A percentile compares a stretch with the other conserved stretches of the same genome.
These are phyloP conservation scores for Mastomys coucha DNA, from an alignment of 2,113 vertebrate genomes.

Conservation along the genomic window DNA sequence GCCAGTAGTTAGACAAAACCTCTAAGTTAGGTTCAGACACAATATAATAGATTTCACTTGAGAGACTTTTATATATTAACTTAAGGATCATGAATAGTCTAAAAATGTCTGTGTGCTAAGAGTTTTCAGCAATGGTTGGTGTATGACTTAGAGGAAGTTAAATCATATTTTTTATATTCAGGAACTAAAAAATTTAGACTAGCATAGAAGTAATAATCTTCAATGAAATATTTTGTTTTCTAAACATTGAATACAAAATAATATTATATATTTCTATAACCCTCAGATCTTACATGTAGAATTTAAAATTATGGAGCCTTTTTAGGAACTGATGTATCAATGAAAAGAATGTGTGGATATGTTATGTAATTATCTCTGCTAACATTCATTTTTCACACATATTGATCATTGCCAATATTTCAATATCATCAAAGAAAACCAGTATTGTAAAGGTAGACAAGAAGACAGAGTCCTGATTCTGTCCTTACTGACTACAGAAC, in stretches of 20 bases:
- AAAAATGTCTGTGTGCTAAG: background rate
- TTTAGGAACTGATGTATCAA: background rate
- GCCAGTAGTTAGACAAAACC: background rate
- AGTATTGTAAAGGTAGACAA: background rate
- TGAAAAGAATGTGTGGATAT: background rate
- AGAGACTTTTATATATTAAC: background rate
- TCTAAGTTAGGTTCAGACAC: background rate
- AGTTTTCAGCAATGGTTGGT: background rate
- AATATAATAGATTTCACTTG: background rate
- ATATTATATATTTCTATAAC: background rate
- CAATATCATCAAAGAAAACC: background rate
- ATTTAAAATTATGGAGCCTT: background rate
- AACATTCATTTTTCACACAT: background rate
- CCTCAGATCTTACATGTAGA: background rate
- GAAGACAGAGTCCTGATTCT: background rate
- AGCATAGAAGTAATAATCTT: background rate
- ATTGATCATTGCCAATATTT: background rate
- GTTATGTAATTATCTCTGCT: background rate
- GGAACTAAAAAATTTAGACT: background rate
- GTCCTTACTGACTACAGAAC: background rate
- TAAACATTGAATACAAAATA: background rate
- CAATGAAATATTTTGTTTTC: background rate
- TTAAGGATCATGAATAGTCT: background rate
- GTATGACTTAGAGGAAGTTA: background rate
- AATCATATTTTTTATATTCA: background rate